Conservation (phyloP, 2,797 vertebrate genomes). For the Antrozous pallidus region DNA sequence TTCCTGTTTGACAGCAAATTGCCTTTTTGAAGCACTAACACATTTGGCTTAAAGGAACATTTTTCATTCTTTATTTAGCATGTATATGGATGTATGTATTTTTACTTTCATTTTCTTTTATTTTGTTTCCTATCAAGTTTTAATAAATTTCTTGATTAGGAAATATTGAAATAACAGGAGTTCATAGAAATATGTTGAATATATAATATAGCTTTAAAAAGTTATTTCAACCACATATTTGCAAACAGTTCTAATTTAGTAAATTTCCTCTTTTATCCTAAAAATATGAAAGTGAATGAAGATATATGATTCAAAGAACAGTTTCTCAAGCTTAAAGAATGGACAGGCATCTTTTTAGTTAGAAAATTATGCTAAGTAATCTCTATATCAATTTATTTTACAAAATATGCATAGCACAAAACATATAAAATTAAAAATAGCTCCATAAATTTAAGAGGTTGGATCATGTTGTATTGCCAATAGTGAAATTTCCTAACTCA, state of each 20-base stretch:
- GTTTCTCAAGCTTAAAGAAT: neutral
- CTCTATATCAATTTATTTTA: neutral
- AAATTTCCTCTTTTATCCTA: neutral
- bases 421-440: slow-evolving; percentile 19
- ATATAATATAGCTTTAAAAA: neutral
- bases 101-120: neutral
- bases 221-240: neutral
- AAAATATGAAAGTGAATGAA: neutral
- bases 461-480: neutral
- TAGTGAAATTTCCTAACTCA: neutral
- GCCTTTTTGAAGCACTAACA: neutral
- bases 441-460: neutral
- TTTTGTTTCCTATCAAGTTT: neutral
- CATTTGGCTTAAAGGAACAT: neutral
- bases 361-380: neutral
- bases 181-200: neutral
- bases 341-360: neutral
- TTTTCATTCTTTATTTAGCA: neutral
- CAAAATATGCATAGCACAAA: neutral
- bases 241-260: neutral
- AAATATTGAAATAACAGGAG: neutral
- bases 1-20: neutral
- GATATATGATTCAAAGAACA: neutral
- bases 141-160: neutral
- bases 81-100: neutral